Evolutionary conservation across 2,797 vertebrate genomes (phyloP), one percentile per base, ranked within the genome.

Genomic region (Anniella stebbinsi): DNA sequence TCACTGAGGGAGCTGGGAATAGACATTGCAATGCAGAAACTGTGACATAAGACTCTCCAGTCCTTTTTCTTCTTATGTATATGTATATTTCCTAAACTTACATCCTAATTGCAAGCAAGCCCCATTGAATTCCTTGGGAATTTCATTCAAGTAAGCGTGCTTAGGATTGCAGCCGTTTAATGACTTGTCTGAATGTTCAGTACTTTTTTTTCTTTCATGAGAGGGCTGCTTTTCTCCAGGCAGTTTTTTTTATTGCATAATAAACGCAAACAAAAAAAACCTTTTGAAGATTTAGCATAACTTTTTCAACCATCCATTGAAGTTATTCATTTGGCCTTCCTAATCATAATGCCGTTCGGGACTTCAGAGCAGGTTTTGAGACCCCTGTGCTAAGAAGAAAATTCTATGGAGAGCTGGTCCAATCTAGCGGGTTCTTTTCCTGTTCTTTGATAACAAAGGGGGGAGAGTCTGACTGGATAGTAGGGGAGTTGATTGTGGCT

Each of bases 281-380:
- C 10, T 87, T 86, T 38, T 36, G 23, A 81, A 23, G 23, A 88
- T 88, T 80, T 81, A 81, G 51, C 66, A 80, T 70, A 88, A 80
- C 76, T 70, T 87, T 86, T 87, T 45, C 66, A 80, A 21, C 77
- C 48, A 80, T 57, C 48, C 77, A 80, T 88, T 88, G 77, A 81
- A 88, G 87, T 72, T 81, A 60, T 72, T 70, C 48, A 57, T 57
- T 88, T 72, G 87, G 87, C 15, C 10, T 81, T 81, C n/a, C 25
- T 88, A 81, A 21, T 88, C 87, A 80, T 88, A 81, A 72, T 73
- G 70, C 36, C n/a, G 10, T 57, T 13, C 77, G 72, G 67, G 54
- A 63, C 48, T 83, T 21, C 80, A 45, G 80, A 48, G 48, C 12
- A 48, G 54, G 12, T 80, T 60, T 86, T 92, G 75, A 84, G 2